Base-by-base conservation (phyloP, 2,797 vertebrate species). In the Champsocephalus esox region DNA sequence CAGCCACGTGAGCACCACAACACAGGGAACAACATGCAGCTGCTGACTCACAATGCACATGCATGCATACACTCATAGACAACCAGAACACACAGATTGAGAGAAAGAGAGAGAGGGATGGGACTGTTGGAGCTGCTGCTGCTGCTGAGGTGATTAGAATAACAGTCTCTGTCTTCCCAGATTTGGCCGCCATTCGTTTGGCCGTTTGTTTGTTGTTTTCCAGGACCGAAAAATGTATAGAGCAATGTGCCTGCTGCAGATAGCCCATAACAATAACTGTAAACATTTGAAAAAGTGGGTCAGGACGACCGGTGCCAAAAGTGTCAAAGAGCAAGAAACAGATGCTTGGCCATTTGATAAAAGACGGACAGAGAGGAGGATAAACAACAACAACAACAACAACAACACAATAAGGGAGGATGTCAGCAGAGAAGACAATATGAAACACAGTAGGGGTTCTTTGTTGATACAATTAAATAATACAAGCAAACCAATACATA, bases 251-350 rank as follows among this genome's bases (percentile, higher is more conserved):
- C 84, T 67, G 82, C 57, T 70, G 80, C 79, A 92, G 94, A 95
- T 95, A 94, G 91, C 70, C 82, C 74, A 73, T 86, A 88, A 91
- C 88, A 88, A 84, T 88, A 92, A 95, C 92, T 89, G 92, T 91
- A 88, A 88, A 93, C 81, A 91, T 81, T 54, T 70, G 5, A 65
- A 54, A 85, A 91, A 90, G 76, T 92, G 78, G 90, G 90, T 90
- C 90, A 92, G 73, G 46, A 55, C 92, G 76, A 87, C 83, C 87
- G 70, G 85, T 94, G 93, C 62, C 83, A 91, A 73, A 34, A 1
- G 56, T 63, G 78, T 80, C 72, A 84, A 76, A 84, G 70, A 84
- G 76, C 69, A 56, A 58, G 73, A 61, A 55, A 58, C 51, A 69
- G 32, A 65, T 10, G 3, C 74, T 84, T 70, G 51, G 43, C 44